Evolutionary conservation across 2,888 invertebrate species (phyloP).

Genomic region (Podotricha telesiphe): DNA sequence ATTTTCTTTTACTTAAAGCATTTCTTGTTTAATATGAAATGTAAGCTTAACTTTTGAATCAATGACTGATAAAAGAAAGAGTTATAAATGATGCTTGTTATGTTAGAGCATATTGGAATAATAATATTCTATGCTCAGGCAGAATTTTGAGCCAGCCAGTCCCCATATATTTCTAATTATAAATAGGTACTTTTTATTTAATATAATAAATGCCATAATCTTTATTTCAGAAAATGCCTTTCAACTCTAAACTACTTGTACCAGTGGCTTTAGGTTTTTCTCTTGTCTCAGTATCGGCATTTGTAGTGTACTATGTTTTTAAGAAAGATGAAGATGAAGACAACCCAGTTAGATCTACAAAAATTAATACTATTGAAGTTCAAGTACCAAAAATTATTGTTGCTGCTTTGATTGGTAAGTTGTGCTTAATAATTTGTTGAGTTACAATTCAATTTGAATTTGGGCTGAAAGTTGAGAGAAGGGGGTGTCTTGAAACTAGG

Average conservation of each 20-base stretch:
- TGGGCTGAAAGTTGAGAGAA: no score
- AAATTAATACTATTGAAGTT: slow-evolving; percentile 80
- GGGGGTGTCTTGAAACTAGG: no score
- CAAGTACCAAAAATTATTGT: slow-evolving; percentile 85
- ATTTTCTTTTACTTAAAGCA: no score
- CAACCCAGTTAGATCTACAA: slow-evolving; percentile 60
- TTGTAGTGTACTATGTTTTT: slow-evolving; percentile 87
- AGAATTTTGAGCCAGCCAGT: no score
- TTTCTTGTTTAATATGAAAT: not conserved
- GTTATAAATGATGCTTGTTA: no score
- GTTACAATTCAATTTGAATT: not conserved
- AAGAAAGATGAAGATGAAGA: slow-evolving; percentile 84
- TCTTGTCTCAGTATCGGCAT: slow-evolving; percentile 87
- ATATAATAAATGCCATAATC: not conserved
- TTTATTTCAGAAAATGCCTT: slow-evolving; percentile 54
- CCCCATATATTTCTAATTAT: no score
- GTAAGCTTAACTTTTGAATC: no score
- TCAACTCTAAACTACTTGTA: slow-evolving; percentile 66
- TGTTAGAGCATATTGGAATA: no score
- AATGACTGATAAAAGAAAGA: no score
- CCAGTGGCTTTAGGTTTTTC: slow-evolving; percentile 87
- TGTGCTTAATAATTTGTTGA: not conserved
- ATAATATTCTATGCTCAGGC: no score
- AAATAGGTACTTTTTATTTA: not conserved
- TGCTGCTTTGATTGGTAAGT: slow-evolving; percentile 85